Evolutionary conservation across 2,888 invertebrate genomes (phyloP).

Genomic region (Philaethria dido): DNA sequence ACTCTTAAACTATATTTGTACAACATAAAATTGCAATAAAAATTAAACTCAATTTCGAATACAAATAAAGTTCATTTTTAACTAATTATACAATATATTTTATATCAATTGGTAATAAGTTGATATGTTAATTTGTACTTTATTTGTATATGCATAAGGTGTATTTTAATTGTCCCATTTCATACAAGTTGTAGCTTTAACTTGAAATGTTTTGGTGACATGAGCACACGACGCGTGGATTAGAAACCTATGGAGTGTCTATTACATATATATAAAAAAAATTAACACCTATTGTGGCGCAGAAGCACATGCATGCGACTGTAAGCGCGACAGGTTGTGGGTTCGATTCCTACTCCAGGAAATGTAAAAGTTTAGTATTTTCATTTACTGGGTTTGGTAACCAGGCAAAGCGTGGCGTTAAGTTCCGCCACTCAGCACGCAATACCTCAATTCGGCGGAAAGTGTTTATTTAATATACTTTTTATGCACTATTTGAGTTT

Average conservation of each 20-base stretch:
- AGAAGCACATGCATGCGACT: no score
- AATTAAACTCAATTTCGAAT: conserved; percentile 7
- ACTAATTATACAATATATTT: conserved; percentile 23
- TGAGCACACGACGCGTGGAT: conserved; percentile 65
- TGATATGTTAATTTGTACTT: conserved; percentile 54
- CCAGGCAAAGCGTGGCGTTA: no score
- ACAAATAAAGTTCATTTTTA: conserved; percentile 37
- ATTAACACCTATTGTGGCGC: no score
- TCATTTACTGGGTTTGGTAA: no score
- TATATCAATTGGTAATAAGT: conserved; percentile 37
- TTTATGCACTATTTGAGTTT: no score
- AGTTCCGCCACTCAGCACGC: no score
- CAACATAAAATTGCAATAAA: conserved; percentile 39
- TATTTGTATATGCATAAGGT: conserved; percentile 48
- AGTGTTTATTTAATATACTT: no score
- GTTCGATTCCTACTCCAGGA: no score
- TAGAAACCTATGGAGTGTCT: conserved; percentile 38
- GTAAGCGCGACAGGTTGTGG: no score
- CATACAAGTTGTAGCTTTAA: conserved; percentile 57
- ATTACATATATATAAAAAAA: not conserved
- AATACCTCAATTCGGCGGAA: no score
- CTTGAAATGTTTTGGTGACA: conserved; percentile 83
- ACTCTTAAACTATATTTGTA: conserved; percentile 22
- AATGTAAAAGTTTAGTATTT: no score
- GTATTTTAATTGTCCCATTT: conserved; percentile 45